Evolutionary conservation across 2,797 vertebrate genomes (phyloP).

Genomic region (Glyptemys insculpta): DNA sequence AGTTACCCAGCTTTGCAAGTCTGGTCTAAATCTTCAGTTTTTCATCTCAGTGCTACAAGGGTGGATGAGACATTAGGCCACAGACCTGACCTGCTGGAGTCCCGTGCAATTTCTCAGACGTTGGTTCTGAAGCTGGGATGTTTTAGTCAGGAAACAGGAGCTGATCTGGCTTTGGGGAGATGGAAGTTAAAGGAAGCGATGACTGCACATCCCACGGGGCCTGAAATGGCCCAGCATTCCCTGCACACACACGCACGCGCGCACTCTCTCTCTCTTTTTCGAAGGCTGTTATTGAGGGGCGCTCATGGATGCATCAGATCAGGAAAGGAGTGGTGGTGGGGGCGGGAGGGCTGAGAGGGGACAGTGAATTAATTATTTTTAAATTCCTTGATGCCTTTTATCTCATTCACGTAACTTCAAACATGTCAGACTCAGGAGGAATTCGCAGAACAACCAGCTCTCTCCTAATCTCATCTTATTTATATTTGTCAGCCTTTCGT

Average conservation of each 20-base stretch:
- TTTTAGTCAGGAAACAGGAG: not conserved
- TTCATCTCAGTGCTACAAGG: not conserved
- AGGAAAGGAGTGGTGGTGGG: not conserved
- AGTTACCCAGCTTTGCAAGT: not conserved
- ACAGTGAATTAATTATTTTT: not conserved
- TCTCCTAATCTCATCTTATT: not conserved
- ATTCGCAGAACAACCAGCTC: not conserved
- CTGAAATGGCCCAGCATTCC: not conserved
- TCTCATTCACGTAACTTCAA: not conserved
- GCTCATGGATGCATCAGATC: not conserved
- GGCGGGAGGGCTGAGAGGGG: not conserved
- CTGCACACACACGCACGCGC: fast-evolving
- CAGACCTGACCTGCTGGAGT: not conserved
- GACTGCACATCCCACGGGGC: not conserved
- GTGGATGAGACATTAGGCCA: not conserved
- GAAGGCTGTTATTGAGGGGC: not conserved
- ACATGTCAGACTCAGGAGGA: not conserved
- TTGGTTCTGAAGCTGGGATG: not conserved
- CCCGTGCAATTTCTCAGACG: not conserved
- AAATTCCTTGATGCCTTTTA: not conserved
- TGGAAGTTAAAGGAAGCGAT: not conserved
- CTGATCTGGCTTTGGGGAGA: not conserved
- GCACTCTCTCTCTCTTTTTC: not conserved
- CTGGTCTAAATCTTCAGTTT: not conserved
- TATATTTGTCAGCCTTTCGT: not conserved